Evolutionary conservation across 1,140 invertebrate species (phyloP).

Genomic region (Drosophila ercepeae): DNA sequence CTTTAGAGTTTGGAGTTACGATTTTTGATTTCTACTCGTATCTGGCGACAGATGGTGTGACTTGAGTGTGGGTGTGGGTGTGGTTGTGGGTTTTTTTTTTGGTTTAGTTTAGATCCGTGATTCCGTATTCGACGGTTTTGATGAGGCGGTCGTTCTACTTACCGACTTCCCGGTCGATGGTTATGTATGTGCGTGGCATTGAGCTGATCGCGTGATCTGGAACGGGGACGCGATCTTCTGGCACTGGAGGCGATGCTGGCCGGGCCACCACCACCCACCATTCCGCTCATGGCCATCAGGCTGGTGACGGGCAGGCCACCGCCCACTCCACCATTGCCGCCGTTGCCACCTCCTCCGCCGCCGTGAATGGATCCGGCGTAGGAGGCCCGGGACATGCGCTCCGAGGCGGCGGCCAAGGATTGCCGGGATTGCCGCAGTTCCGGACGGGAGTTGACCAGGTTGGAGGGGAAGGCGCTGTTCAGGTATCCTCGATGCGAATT

Average conservation of each 20-base stretch:
- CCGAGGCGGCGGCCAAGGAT: conserved; percentile 90
- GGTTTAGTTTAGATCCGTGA: neutral
- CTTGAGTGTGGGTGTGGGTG: conserved; percentile 19
- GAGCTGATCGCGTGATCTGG: conserved; percentile 86
- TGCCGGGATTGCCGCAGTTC: conserved; percentile 92
- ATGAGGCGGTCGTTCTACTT: conserved; percentile 58
- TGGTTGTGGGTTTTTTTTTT: neutral
- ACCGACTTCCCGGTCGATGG: conserved; percentile 86
- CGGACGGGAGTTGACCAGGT: conserved; percentile 91
- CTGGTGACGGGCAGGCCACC: conserved; percentile 45
- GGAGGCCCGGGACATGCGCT: conserved; percentile 89
- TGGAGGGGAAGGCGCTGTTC: conserved; percentile 88
- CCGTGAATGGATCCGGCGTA: conserved; percentile 86
- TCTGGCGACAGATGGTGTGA: conserved; percentile 13
- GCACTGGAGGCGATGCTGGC: conserved; percentile 86
- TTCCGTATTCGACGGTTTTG: neutral
- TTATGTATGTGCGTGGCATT: conserved; percentile 84
- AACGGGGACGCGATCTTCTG: conserved; percentile 87
- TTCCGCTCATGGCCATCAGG: conserved; percentile 67
- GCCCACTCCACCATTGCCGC: conserved; percentile 47
- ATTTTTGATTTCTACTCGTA: conserved; percentile 13
- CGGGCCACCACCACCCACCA: conserved; percentile 76
- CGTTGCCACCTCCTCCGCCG: conserved; percentile 83
- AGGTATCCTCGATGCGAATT: conserved; percentile 90
- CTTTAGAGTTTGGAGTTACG: neutral